Conservation (phyloP, 2,113 vertebrate species). For the Verasper variegatus region DNA sequence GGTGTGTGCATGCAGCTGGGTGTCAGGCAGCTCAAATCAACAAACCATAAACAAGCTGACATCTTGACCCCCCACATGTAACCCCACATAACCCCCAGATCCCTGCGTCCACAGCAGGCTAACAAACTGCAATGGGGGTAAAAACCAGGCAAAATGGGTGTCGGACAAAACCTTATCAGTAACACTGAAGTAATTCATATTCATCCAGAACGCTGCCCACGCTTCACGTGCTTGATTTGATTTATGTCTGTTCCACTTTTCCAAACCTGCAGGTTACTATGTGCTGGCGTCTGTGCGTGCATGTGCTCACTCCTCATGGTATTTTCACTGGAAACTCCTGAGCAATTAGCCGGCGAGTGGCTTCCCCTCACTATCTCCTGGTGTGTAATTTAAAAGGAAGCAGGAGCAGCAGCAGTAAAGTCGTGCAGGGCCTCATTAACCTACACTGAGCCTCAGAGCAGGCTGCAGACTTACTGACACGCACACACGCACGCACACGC, state of each 20-base stretch:
- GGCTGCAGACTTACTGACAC: constrained; percentile 1
- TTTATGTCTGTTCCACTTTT: not conserved
- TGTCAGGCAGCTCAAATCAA: constrained; percentile 63
- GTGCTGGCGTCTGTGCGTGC: not conserved
- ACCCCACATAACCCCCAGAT: constrained; percentile 26
- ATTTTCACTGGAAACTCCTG: constrained; percentile 65
- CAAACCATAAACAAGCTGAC: constrained; percentile 68
- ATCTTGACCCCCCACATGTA: constrained; percentile 31
- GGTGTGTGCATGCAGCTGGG: constrained; percentile 18
- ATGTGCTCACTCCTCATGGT: constrained; percentile 13
- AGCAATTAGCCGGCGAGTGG: constrained; percentile 49
- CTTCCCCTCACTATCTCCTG: constrained; percentile 43
- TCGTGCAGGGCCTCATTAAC: constrained; percentile 55
- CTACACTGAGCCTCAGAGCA: constrained; percentile 17
- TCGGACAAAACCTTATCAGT: not conserved
- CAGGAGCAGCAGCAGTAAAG: constrained; percentile 23
- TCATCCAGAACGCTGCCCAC: no score
- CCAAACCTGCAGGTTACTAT: not conserved
- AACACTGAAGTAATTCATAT: not conserved
- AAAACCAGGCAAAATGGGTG: no score
- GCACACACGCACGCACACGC: not conserved
- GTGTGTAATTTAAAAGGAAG: constrained; percentile 67
- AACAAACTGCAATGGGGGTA: not conserved
- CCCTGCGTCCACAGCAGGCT: not conserved
- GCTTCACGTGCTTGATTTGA: not conserved